Base-by-base conservation (phyloP, 1,140 invertebrate species). In the Ceratina japonica region DNA sequence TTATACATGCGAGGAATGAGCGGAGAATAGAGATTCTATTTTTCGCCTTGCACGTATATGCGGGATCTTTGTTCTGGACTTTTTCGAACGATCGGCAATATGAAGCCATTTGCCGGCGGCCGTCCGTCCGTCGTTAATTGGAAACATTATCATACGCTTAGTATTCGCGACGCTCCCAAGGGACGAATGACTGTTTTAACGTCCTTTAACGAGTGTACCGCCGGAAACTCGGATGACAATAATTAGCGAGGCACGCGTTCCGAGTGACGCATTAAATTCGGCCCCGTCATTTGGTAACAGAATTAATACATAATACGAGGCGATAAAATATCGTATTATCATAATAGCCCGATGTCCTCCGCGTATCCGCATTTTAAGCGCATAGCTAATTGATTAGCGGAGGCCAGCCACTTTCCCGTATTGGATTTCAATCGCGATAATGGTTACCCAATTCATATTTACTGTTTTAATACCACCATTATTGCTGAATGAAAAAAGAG, bases 321-420 rank as follows among this genome's bases (percentile, higher is more conserved):
- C 44, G 62, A 62, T 75, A 75, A 75, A 77, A 63, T 63, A 37
- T n/a, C n/a, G n/a, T 71, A 71, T 77, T 77, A 77, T 54, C 58
- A 54, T 63, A 52, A 79, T 74, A 49, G n/a, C 52, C 12, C 15
- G 44, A 22, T 51, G 16, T 37, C 27, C 37, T 27, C 51, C 24
- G 52, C 20, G 66, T 8, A 64, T 20, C 51, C 8, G 31, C 22
- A 58, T 75, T 61, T 75, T 24, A 68, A 66, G 44, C 0, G 44
- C 56, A 75, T 44, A 79, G 75, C 66, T 75, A 79, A 68, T 75
- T 79, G 74, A 75, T 79, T 75, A 22, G 24, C 72, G 27, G 37
- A n/a, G 22, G 12, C 8, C 51, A 22, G 12, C 5, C 59, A 8
- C 20, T 77, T 71, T 59, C 52, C 59, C 31, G 59, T 63, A 64